Evolutionary conservation across 1,140 invertebrate species (phyloP).

Genomic region (Drosophila parabipectinata): DNA sequence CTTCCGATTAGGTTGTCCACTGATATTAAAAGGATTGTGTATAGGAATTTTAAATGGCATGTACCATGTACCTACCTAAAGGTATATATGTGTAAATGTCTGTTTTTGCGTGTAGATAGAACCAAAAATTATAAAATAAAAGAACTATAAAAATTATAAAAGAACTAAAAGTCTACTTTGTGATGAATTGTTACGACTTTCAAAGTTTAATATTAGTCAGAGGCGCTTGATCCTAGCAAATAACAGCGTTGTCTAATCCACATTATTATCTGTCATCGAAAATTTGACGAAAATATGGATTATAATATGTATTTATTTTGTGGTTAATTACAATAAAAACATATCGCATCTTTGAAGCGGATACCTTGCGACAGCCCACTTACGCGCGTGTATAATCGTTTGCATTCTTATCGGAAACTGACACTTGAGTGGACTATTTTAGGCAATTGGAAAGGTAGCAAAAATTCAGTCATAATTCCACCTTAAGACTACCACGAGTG

Average conservation of each 20-base stretch:
- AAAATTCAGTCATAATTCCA: constrained; percentile 50
- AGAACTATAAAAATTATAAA: too few species aligned
- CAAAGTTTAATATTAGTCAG: neutral
- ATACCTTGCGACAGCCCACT: constrained; percentile 28
- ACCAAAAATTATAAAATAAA: too few species aligned
- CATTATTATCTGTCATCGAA: neutral
- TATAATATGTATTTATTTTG: constrained; percentile 7
- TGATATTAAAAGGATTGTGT: constrained; percentile 19
- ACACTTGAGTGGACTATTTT: constrained; percentile 22
- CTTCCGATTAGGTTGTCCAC: constrained; percentile 2
- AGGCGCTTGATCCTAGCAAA: neutral
- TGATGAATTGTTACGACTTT: neutral
- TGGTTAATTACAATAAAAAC: constrained; percentile 15
- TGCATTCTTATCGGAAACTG: constrained; percentile 26
- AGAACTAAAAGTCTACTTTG: too few species aligned
- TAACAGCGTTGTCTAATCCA: neutral
- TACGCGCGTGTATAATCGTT: constrained; percentile 7
- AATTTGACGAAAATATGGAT: constrained; percentile 16
- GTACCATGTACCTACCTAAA: too few species aligned
- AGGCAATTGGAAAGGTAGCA: constrained; percentile 2
- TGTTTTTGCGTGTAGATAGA: too few species aligned
- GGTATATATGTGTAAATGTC: too few species aligned
- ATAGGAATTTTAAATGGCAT: constrained; percentile 23
- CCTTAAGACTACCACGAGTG: neutral
- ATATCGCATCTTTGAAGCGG: constrained; percentile 16